phyloP scores from a whole-genome alignment of 2,113 vertebrate genomes.

The Prochilodus magdalenae region DNA sequence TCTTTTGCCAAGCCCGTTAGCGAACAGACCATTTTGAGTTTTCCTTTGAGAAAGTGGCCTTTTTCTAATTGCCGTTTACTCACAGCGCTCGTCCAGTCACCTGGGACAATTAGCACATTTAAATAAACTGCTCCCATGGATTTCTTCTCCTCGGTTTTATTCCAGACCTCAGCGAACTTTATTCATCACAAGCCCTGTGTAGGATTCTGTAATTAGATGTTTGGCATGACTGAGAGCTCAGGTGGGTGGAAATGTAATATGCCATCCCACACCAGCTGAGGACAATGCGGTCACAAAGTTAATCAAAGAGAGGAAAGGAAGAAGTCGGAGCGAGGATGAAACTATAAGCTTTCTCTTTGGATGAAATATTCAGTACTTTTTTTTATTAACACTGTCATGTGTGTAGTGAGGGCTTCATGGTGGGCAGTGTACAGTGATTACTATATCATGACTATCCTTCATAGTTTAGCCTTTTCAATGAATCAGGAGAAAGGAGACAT shows the following conservation, averaged over 20 bases:
- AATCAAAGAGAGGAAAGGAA: neutral
- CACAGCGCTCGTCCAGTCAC: conserved; percentile 5
- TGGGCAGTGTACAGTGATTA: neutral
- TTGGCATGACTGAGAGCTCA: neutral
- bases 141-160: conserved; percentile 1
- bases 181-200: conserved; percentile 16
- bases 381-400: neutral
- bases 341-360: neutral
- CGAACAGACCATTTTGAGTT: neutral
- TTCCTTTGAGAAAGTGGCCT: neutral
- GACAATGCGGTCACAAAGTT: conserved; percentile 2
- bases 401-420: neutral
- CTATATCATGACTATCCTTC: neutral
- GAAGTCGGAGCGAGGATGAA: neutral
- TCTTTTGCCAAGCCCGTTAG: neutral
- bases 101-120: neutral
- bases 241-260: conserved; percentile 23
- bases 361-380: neutral
- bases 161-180: neutral
- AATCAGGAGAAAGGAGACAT: neutral
- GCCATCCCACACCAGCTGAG: neutral
- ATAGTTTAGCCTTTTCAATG: neutral
- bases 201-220: conserved; percentile 2
- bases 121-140: neutral
- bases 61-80: conserved; percentile 3